phyloP scores from a whole-genome alignment of 2,888 invertebrate species.

The Meta bourneti region DNA sequence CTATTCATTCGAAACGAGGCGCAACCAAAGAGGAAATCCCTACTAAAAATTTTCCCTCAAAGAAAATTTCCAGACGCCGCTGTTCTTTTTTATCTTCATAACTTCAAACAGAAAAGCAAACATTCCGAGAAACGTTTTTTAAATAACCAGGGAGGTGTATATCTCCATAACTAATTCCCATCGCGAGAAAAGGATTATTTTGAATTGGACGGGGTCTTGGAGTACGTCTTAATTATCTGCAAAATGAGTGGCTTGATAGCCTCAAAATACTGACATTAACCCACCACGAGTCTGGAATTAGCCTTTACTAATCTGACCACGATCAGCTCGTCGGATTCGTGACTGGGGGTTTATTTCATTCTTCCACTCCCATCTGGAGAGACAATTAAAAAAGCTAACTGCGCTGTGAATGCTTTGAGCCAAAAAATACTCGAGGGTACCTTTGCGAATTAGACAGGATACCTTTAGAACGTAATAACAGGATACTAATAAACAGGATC shows the following conservation, averaged over 20 bases:
- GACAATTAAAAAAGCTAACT: constrained; percentile 38
- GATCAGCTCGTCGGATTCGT: constrained; percentile 55
- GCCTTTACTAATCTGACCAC: constrained; percentile 26
- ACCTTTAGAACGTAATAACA: too few relatives aligned
- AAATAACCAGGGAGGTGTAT: neutral
- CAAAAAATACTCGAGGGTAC: too few relatives aligned
- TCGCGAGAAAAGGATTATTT: neutral
- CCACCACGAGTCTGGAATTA: constrained; percentile 37
- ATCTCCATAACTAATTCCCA: neutral
- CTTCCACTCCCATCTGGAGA: constrained; percentile 1
- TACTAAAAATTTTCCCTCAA: too few relatives aligned
- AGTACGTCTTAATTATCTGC: constrained; percentile 55
- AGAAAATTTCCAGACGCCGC: too few relatives aligned
- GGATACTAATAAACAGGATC: too few relatives aligned
- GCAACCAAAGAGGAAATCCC: too few relatives aligned
- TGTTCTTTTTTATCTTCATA: too few relatives aligned
- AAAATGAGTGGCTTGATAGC: neutral
- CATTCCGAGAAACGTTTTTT: neutral
- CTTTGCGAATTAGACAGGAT: too few relatives aligned
- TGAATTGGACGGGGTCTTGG: neutral
- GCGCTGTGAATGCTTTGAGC: neutral
- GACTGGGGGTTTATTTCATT: constrained; percentile 37
- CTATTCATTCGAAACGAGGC: too few relatives aligned
- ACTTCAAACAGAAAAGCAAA: neutral
- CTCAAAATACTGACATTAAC: constrained; percentile 28